Conservation (phyloP, 2,888 invertebrate genomes). For the Drosophila nr. medialis region DNA sequence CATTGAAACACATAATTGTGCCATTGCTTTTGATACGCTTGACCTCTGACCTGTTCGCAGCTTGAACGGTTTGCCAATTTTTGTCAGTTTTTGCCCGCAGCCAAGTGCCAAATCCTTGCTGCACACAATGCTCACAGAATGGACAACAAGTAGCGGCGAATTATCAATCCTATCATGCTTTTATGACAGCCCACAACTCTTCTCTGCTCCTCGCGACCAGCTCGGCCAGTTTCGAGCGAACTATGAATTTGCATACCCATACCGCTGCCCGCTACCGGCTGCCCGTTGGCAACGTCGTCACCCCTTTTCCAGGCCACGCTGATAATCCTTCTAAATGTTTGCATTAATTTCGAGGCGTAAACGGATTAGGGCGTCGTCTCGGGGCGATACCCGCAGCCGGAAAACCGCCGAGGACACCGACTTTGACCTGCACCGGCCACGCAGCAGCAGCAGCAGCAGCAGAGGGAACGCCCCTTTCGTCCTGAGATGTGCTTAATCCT, state of each 20-base stretch:
- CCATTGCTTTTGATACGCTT: slow-evolving; percentile 58
- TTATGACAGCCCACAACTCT: slow-evolving; percentile 59
- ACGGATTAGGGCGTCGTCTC: slow-evolving; percentile 72
- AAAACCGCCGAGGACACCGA: slow-evolving; percentile 60
- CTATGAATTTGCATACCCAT: slow-evolving; percentile 36
- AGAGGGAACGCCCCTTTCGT: slow-evolving; percentile 19
- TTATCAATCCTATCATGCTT: slow-evolving; percentile 81
- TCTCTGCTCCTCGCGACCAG: slow-evolving; percentile 5
- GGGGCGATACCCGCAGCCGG: slow-evolving; percentile 73
- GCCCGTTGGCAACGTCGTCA: slow-evolving; percentile 12
- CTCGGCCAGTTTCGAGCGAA: slow-evolving; percentile 20
- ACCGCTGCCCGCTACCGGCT: neutral
- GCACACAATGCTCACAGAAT: slow-evolving; percentile 64
- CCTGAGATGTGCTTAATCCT: slow-evolving; percentile 57
- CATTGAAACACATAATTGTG: slow-evolving; percentile 72
- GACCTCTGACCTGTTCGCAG: slow-evolving; percentile 24
- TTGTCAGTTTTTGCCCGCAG: slow-evolving; percentile 51
- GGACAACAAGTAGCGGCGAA: slow-evolving; percentile 78
- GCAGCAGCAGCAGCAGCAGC: slow-evolving; percentile 13
- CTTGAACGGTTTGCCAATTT: neutral
- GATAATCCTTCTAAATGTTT: slow-evolving; percentile 82
- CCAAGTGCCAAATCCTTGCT: slow-evolving; percentile 71
- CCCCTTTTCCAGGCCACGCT: slow-evolving; percentile 53
- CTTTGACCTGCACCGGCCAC: slow-evolving; percentile 39
- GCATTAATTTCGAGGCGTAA: slow-evolving; percentile 74